These are phyloP conservation scores for Zeugodacus cucurbitae DNA, from an alignment of 1,140 invertebrate genomes.

Conservation along the genomic window DNA sequence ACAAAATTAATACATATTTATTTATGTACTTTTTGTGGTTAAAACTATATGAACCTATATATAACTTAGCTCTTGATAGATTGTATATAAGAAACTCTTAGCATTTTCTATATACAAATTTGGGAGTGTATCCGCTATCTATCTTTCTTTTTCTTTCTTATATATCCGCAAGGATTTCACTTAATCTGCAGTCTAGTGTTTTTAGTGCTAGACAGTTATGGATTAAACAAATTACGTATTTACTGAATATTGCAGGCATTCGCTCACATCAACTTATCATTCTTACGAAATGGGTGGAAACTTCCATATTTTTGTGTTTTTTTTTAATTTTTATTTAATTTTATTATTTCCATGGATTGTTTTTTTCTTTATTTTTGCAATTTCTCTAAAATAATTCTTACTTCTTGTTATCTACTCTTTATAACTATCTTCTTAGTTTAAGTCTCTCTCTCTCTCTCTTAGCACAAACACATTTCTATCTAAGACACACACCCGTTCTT, in stretches of 20 bases:
- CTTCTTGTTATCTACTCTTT: not conserved
- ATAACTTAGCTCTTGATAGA: too few relatives aligned
- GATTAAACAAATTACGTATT: not conserved
- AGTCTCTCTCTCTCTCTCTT: not conserved
- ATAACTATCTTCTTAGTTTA: not conserved
- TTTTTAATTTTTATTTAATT: too few relatives aligned
- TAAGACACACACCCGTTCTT: not conserved
- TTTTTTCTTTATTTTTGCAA: too few relatives aligned
- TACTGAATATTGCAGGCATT: not conserved
- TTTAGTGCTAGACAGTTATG: not conserved
- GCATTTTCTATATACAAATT: too few relatives aligned
- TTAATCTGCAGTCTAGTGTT: conserved; percentile 22
- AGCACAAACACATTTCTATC: not conserved
- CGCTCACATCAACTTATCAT: not conserved
- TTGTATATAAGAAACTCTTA: too few relatives aligned
- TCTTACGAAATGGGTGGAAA: not conserved
- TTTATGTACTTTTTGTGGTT: not conserved
- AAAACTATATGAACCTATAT: too few relatives aligned
- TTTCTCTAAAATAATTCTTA: not conserved
- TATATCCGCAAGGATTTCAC: not conserved
- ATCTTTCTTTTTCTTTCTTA: not conserved
- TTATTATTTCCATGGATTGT: not conserved
- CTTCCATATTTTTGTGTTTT: not conserved
- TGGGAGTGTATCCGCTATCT: not conserved
- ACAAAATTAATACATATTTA: not conserved